Evolutionary conservation across 2,888 invertebrate genomes (phyloP).

Genomic region (Drosophila melanosoma): DNA sequence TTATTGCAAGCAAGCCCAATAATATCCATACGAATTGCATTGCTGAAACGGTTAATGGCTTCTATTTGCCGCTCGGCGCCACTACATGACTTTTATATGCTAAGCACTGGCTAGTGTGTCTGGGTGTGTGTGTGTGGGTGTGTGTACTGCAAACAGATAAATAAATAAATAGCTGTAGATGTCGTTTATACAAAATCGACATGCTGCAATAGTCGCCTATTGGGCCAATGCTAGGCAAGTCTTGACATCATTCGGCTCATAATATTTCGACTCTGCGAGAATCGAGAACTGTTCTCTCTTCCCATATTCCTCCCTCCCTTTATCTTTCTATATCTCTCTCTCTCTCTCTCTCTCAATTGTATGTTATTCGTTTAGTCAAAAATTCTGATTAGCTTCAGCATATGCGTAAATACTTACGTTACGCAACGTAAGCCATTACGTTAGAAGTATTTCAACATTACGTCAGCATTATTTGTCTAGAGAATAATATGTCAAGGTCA

Average conservation of each 20-base stretch:
- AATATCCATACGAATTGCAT: conserved; percentile 51
- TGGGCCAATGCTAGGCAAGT: conserved; percentile 49
- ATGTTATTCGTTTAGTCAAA: conserved; percentile 3
- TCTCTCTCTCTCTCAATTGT: conserved; percentile 1
- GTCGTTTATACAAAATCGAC: conserved; percentile 11
- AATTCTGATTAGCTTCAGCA: conserved; percentile 18
- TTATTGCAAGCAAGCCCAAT: conserved; percentile 16
- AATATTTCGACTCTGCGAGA: conserved; percentile 32
- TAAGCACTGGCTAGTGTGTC: conserved; percentile 9
- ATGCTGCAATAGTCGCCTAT: conserved; percentile 28
- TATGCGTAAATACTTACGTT: conserved; percentile 9
- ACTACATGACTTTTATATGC: conserved; percentile 49
- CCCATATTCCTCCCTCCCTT: background rate
- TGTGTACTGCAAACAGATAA: conserved; percentile 23
- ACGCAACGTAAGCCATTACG: conserved; percentile 32
- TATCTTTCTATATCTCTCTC: background rate
- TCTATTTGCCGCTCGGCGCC: conserved; percentile 44
- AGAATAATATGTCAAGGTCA: conserved; percentile 20
- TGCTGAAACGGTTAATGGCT: conserved; percentile 39
- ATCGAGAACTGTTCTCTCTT: background rate
- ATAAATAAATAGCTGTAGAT: conserved; percentile 30
- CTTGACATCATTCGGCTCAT: conserved; percentile 57
- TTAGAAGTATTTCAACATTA: conserved; percentile 16
- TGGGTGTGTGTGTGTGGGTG: background rate
- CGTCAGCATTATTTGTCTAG: conserved; percentile 7